Evolutionary conservation across 2,113 vertebrate genomes (phyloP), one percentile per base, ranked within the genome.

Genomic region (Prochilodus magdalenae): DNA sequence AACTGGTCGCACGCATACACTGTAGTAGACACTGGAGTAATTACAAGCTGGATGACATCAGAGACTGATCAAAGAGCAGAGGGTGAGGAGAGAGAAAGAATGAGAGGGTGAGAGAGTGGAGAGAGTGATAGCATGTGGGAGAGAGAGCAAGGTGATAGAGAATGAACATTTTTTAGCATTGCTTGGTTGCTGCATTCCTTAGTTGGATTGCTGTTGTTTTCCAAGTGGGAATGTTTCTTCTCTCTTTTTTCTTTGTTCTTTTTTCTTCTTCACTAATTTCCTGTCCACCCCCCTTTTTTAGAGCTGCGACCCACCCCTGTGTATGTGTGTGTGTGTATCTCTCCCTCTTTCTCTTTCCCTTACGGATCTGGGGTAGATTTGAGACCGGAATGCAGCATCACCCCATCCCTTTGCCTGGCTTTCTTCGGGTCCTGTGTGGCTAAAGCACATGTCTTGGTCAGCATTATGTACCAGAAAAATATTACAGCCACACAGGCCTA

Each of bases 211-310:
- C 49, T 18, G 27, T 69, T 67, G 40, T 24, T 81, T 51, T 78
- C 73, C 30, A 6, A 57, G 20, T 59, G 30, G 53, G 57, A 75
- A 33, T n/a, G 11, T 22, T 1, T 65, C 44, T 74, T 74, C 30
- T 29, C 26, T 26, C 7, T 55, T 18, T 20, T 14, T 59, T 16
- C 27, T 5, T 30, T 26, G 47, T 71, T 40, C 40, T 51, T 72
- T 67, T 74, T 72, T 81, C 36, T 80, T 44, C 67, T 70, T 47
- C 26, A 30, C 75, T 79, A 79, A 85, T 85, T 83, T 85, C 76
- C 84, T 83, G 71, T 83, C 59, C 51, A 85, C 70, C 59, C 51
- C 49, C 70, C 60, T 72, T 55, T 29, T 15, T 14, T 55, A 16
- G 20, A 5, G n/a, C 51, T 22, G n/a, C 20, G 40, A 63, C 79